Evolutionary conservation across 2,888 invertebrate genomes (phyloP).

Genomic region (Cordilura impudica): DNA sequence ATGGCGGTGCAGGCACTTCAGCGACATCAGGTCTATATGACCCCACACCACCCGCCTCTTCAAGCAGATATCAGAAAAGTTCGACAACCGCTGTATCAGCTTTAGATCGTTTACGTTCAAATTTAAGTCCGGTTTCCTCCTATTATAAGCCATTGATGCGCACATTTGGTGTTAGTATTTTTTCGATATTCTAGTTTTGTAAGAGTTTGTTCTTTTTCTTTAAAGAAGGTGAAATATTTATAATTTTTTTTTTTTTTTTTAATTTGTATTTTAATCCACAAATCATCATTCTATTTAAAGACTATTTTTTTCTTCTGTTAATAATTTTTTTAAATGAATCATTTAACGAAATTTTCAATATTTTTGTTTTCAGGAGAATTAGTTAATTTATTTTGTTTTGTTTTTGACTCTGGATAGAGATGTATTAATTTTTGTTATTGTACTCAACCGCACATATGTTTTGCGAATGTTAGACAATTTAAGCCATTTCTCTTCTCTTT

Average conservation of each 20-base stretch:
- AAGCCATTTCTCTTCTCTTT: background rate
- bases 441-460: background rate
- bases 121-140: constrained; percentile 76
- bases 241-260: background rate
- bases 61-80: constrained; percentile 74
- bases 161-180: constrained; percentile 76
- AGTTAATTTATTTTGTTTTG: background rate
- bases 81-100: constrained; percentile 73
- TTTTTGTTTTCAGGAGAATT: constrained; percentile 1
- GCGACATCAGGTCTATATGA: constrained; percentile 41
- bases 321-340: background rate
- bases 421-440: background rate
- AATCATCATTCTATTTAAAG: background rate
- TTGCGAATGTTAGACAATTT: background rate
- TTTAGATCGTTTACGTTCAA: constrained; percentile 76
- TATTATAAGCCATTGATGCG: constrained; percentile 77
- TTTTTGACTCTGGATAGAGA: background rate
- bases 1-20: constrained; percentile 68
- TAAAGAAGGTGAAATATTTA: background rate
- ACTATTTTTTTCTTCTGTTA: background rate
- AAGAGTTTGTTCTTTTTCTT: constrained; percentile 20
- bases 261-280: background rate
- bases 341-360: background rate
- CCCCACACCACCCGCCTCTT: constrained; percentile 18
- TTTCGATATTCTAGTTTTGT: background rate